Evolutionary conservation across 2,797 vertebrate species (phyloP), one percentile per base, ranked within the genome.

Genomic region (Avahi laniger): DNA sequence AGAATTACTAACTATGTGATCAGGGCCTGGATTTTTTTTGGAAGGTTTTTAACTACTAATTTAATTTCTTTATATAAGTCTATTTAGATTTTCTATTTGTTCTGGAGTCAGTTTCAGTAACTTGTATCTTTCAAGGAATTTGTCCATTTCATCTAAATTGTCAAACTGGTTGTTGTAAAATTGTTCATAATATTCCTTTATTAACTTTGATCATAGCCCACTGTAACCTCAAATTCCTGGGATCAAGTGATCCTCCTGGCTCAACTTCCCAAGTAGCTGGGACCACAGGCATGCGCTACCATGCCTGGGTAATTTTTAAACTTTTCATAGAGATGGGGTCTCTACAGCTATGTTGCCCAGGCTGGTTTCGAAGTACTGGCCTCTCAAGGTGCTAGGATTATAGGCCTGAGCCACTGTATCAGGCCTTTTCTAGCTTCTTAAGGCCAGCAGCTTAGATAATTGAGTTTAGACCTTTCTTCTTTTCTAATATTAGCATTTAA

Each of bases 1-100:
- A 92, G 75, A 87, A 92, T 92, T 86, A 91, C 26, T 20, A 91
- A 48, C 38, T 95, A 63, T 18, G 38, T 4, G n/a, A 82, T n/a
- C 5, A 5, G 59, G 50, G 33, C 48, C 48, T n/a, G 12, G 33
- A 78, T 78, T 78, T 52, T 35, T 50, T 12, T 52, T 52, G 48
- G 48, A 75, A 75, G 46, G 46, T 20, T 52, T 78, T 78, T 4
- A 75, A 48, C 72, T 75, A 48, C 72, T 48, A 50, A 75, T 75
- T 52, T 11, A 84, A 73, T 67, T 93, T 89, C 48, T 48, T 95
- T 87, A 50, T 30, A 59, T 41, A 92, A 14, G 69, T 82, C 48
- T 88, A 59, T 24, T 78, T 85, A 63, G 30, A 76, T 86, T 88
- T 81, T 92, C n/a, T 76, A 33, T 20, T 54, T 84, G 15, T 41